These are phyloP conservation scores for Fregata magnificens DNA, from an alignment of 2,113 vertebrate genomes.

Conservation along the genomic window DNA sequence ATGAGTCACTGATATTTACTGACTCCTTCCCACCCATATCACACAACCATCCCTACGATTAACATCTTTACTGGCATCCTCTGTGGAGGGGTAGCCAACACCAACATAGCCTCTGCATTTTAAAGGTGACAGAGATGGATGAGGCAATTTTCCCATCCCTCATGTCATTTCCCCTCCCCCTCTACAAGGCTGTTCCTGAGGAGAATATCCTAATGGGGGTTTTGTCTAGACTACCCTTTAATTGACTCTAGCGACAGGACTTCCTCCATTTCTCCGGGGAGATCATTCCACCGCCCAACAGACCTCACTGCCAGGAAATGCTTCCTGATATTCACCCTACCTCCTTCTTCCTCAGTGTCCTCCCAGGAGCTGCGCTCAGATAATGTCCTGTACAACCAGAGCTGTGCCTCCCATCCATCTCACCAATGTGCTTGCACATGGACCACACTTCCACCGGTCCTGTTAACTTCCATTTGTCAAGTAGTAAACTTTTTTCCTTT, in stretches of 20 bases:
- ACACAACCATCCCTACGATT: neutral
- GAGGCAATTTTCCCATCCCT: constrained; percentile 32
- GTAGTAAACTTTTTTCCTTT: neutral
- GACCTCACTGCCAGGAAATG: constrained; percentile 17
- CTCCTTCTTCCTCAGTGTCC: neutral
- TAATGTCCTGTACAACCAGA: neutral
- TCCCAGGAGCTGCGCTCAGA: neutral
- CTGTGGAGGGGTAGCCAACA: neutral
- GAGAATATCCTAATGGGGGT: constrained; percentile 22
- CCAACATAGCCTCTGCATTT: neutral
- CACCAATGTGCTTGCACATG: neutral
- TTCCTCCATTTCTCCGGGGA: constrained; percentile 30
- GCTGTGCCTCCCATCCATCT: neutral
- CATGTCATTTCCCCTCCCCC: constrained; percentile 15
- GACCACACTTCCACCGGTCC: neutral
- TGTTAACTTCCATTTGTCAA: neutral
- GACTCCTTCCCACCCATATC: neutral
- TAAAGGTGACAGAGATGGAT: constrained; percentile 24
- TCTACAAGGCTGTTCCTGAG: neutral
- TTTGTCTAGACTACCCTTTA: constrained; percentile 54
- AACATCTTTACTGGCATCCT: constrained; percentile 4
- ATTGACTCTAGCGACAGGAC: constrained; percentile 24
- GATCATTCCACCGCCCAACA: neutral
- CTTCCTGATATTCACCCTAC: neutral
- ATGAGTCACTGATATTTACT: neutral